A percentile compares a stretch with the other conserved stretches of the same genome.
phyloP scores from a whole-genome alignment of 1,140 invertebrate species.

The Rhopalosiphum padi region DNA sequence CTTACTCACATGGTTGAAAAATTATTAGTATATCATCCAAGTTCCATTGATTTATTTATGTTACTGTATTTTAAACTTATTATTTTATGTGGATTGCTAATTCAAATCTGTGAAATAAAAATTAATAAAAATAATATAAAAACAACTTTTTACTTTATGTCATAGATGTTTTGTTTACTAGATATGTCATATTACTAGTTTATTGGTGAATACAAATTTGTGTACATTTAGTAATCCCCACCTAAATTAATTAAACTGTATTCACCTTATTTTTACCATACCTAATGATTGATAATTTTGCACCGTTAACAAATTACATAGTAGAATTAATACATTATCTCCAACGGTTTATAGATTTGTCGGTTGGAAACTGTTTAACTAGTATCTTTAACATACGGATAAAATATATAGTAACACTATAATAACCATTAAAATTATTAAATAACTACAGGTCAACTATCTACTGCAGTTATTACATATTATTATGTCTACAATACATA shows the following conservation, averaged over 20 bases:
- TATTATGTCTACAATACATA: background rate
- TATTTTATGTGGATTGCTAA: background rate
- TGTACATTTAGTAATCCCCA: background rate
- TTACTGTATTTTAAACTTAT: background rate
- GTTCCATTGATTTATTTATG: background rate
- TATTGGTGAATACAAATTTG: background rate
- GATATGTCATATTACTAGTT: background rate
- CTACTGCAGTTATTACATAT: background rate
- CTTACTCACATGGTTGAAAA: background rate
- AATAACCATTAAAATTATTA: background rate
- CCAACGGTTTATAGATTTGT: background rate
- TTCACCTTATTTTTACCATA: background rate
- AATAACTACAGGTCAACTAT: background rate
- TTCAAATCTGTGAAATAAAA: background rate
- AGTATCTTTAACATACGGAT: background rate
- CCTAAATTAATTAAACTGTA: background rate
- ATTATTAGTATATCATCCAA: background rate
- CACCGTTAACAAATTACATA: background rate
- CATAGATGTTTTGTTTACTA: background rate
- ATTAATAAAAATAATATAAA: background rate
- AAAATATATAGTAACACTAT: background rate
- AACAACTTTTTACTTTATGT: background rate
- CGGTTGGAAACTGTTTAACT: background rate
- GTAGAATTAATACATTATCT: background rate
- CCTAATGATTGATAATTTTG: background rate